These are phyloP conservation scores for Enchytraeus crypticus DNA, from an alignment of 2,888 invertebrate genomes.

Conservation along the genomic window DNA sequence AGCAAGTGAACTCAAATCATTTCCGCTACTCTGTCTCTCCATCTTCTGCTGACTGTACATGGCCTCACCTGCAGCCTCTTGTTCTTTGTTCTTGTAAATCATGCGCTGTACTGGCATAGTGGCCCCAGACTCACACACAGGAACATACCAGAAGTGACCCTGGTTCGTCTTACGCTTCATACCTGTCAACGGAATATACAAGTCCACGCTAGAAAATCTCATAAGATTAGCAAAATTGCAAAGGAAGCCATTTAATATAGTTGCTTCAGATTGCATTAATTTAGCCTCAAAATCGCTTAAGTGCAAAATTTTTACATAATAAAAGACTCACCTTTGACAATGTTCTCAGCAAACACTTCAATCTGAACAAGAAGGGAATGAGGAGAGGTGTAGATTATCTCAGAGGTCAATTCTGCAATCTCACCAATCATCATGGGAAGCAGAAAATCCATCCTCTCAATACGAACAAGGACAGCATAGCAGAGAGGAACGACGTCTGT, in stretches of 20 bases:
- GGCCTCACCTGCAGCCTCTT: slow-evolving; percentile 1
- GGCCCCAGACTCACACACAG: slow-evolving; percentile 5
- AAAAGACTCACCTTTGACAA: slow-evolving; percentile 22
- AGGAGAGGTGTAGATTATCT: slow-evolving; percentile 20
- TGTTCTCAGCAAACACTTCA: slow-evolving; percentile 22
- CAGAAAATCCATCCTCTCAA: slow-evolving; percentile 24
- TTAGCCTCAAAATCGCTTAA: too few species aligned
- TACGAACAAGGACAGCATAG: slow-evolving; percentile 15
- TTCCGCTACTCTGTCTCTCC: too few species aligned
- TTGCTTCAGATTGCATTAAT: too few species aligned
- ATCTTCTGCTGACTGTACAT: slow-evolving; percentile 12
- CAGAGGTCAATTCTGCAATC: slow-evolving; percentile 21
- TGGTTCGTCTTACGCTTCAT: slow-evolving; percentile 20
- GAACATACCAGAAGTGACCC: slow-evolving; percentile 25
- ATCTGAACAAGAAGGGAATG: slow-evolving; percentile 20
- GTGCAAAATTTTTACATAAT: too few species aligned
- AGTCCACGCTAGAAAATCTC: too few species aligned
- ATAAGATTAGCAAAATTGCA: too few species aligned
- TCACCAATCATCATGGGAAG: slow-evolving; percentile 26
- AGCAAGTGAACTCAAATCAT: too few species aligned
- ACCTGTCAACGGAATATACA: too few species aligned
- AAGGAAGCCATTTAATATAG: too few species aligned
- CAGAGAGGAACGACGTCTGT: too few species aligned
- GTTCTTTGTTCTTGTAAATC: slow-evolving; percentile 7
- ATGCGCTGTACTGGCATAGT: slow-evolving; percentile 17